These are phyloP conservation scores for Perithous albicinctus DNA, from an alignment of 2,888 invertebrate genomes.

Conservation along the genomic window DNA sequence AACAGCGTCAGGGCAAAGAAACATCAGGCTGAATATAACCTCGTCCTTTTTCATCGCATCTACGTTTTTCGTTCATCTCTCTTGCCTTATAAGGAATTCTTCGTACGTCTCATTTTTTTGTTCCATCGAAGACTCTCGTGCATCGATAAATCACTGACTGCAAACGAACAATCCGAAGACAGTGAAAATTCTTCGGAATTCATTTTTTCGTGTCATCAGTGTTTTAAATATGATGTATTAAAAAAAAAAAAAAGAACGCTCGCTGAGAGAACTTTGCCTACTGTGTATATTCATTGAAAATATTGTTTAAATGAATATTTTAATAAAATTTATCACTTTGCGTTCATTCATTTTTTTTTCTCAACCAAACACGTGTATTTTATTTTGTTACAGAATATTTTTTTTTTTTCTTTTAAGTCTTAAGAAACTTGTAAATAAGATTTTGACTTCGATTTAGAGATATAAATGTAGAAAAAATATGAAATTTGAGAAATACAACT, in stretches of 20 bases:
- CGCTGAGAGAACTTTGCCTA: not conserved
- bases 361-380: too few species aligned
- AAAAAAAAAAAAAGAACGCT: not conserved
- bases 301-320: not conserved
- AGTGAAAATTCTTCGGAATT: not conserved
- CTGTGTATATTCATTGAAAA: not conserved
- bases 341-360: not conserved
- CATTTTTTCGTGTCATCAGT: too few species aligned
- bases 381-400: not conserved
- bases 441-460: not conserved
- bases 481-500: not conserved
- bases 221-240: too few species aligned
- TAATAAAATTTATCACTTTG: not conserved
- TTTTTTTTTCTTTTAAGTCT: too few species aligned
- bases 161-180: not conserved
- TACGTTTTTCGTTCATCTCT: not conserved
- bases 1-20: constrained; percentile 85
- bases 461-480: not conserved
- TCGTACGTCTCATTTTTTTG: not conserved
- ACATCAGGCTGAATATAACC: constrained; percentile 69
- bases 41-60: not conserved
- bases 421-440: not conserved
- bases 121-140: not conserved
- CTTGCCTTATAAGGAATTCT: constrained; percentile 50
- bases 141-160: not conserved